Conservation (phyloP, 2,888 invertebrate species). For the Salpingus planirostris region DNA sequence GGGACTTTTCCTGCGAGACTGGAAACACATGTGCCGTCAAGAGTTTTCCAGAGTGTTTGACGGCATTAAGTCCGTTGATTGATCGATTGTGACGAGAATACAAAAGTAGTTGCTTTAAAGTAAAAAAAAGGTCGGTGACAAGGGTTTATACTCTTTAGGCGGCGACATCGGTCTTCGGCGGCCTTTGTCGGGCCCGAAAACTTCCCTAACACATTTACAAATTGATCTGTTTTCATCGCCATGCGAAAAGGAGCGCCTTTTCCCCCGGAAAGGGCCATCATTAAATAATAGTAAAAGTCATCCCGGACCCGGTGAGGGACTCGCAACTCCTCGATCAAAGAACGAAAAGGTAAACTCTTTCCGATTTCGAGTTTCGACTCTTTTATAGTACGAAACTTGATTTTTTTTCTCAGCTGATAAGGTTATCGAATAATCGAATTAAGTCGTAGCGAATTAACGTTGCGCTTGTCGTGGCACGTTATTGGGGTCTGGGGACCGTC, state of each 20-base stretch:
- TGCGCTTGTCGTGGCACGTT: too few species aligned
- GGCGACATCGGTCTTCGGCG: conserved; percentile 20
- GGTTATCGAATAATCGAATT: conserved; percentile 7
- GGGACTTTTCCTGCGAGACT: too few species aligned
- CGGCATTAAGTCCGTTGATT: conserved; percentile 30
- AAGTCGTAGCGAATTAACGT: conserved; percentile 11
- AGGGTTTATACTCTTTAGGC: conserved; percentile 25
- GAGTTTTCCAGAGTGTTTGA: conserved; percentile 27
- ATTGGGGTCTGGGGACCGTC: conserved; percentile 9
- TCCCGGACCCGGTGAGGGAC: conserved; percentile 1
- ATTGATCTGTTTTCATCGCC: conserved; percentile 18
- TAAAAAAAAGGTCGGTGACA: conserved; percentile 18
- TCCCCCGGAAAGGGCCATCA: conserved; percentile 9
- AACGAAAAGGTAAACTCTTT: not conserved
- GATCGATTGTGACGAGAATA: conserved; percentile 28
- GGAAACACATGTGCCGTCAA: too few species aligned
- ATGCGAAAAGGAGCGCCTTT: conserved; percentile 5
- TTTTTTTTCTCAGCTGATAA: not conserved
- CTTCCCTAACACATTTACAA: conserved; percentile 19
- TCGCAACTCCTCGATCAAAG: not conserved
- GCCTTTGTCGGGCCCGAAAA: conserved; percentile 17
- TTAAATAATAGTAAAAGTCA: conserved; percentile 10
- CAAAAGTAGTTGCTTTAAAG: conserved; percentile 23
- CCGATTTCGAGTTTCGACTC: not conserved
- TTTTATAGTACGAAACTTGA: too few species aligned